phyloP scores from a whole-genome alignment of 2,888 invertebrate genomes.

The Chrysopilus asiliformis region DNA sequence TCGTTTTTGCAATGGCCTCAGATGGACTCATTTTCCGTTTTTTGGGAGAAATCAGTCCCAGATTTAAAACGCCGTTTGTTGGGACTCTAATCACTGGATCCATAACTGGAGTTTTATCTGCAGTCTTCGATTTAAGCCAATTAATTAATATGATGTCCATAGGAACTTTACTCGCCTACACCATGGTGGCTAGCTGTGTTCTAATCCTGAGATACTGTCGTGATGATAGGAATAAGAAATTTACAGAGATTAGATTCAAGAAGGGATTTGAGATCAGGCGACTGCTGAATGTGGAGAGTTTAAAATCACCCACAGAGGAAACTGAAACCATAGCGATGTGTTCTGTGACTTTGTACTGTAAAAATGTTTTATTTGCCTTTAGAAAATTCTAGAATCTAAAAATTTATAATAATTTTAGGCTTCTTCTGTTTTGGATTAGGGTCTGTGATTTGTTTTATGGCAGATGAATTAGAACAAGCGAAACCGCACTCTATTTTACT shows the following conservation, averaged over 20 bases:
- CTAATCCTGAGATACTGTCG: slow-evolving; percentile 49
- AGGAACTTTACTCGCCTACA: slow-evolving; percentile 58
- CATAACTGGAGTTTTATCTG: slow-evolving; percentile 58
- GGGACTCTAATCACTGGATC: slow-evolving; percentile 64
- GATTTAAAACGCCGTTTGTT: slow-evolving; percentile 64
- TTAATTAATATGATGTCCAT: slow-evolving; percentile 70
- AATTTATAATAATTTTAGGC: slow-evolving; percentile 17
- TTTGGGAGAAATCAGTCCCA: slow-evolving; percentile 56
- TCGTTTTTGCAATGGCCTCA: slow-evolving; percentile 78
- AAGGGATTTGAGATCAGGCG: too few relatives aligned
- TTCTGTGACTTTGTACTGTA: slow-evolving; percentile 36
- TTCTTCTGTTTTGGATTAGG: slow-evolving; percentile 25
- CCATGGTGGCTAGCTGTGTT: slow-evolving; percentile 62
- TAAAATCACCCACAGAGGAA: too few relatives aligned
- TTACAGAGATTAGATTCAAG: too few relatives aligned
- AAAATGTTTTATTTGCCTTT: too few relatives aligned
- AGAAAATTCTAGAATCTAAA: too few relatives aligned
- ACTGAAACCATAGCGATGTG: slow-evolving; percentile 23
- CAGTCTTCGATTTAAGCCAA: slow-evolving; percentile 54
- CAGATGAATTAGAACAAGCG: slow-evolving; percentile 19
- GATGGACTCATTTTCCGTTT: slow-evolving; percentile 72
- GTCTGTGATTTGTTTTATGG: slow-evolving; percentile 22
- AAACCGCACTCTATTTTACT: slow-evolving; percentile 18
- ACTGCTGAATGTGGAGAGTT: too few relatives aligned
- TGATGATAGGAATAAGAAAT: slow-evolving; percentile 19